Conservation (phyloP, 1,140 invertebrate species). For the Pogonomyrmex barbatus region DNA sequence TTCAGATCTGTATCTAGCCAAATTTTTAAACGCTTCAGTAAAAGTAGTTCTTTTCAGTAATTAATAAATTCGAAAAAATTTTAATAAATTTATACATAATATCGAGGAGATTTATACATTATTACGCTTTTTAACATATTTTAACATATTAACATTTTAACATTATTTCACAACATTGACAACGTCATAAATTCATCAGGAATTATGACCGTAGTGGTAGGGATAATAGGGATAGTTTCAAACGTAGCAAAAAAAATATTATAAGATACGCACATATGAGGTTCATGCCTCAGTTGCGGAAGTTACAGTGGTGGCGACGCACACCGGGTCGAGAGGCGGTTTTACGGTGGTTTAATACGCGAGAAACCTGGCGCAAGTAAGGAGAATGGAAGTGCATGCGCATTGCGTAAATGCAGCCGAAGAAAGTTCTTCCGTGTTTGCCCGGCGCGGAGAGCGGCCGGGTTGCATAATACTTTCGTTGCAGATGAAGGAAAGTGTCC, state of each 20-base stretch:
- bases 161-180: neutral
- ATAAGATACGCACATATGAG: constrained; percentile 66
- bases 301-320: constrained; percentile 62
- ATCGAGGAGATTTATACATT: too few relatives aligned
- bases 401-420: constrained; percentile 74
- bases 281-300: constrained; percentile 72
- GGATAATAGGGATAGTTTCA: constrained; percentile 32
- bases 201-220: neutral
- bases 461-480: constrained; percentile 69
- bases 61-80: too few relatives aligned
- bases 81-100: too few relatives aligned
- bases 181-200: neutral
- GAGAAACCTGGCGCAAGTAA: constrained; percentile 20
- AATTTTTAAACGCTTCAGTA: too few relatives aligned
- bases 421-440: constrained; percentile 80
- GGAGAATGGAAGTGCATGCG: constrained; percentile 40
- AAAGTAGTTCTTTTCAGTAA: too few relatives aligned
- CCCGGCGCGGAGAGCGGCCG: constrained; percentile 12
- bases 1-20: too few relatives aligned
- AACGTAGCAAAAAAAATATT: constrained; percentile 67
- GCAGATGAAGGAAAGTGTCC: constrained; percentile 51
- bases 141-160: too few relatives aligned
- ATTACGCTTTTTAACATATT: too few relatives aligned
- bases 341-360: neutral
- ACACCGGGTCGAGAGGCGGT: neutral